phyloP scores from a whole-genome alignment of 2,888 invertebrate species.

The Ophion ellenae region DNA sequence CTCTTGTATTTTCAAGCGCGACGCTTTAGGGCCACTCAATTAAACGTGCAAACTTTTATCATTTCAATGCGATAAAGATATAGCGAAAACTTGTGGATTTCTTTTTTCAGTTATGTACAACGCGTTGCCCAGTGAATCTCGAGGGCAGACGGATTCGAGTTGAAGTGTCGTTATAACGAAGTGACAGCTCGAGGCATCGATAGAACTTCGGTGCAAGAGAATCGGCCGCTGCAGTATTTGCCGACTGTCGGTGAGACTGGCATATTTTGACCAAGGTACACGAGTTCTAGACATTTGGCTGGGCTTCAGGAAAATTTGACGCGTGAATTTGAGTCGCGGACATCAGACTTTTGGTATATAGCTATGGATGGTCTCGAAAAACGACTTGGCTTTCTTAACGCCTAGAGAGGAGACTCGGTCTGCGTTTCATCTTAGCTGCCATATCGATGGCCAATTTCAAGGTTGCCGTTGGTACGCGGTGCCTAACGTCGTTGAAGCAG shows the following conservation, averaged over 20 bases:
- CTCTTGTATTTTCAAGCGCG: slow-evolving; percentile 14
- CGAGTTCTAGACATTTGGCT: neutral
- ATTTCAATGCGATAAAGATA: neutral
- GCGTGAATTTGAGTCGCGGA: neutral
- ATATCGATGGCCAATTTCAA: slow-evolving; percentile 29
- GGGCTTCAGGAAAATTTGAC: neutral
- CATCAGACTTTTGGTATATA: neutral
- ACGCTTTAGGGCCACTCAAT: slow-evolving; percentile 8
- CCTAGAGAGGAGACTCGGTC: slow-evolving; percentile 10
- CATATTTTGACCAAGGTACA: neutral
- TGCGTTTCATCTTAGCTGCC: slow-evolving; percentile 3
- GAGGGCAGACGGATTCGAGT: neutral
- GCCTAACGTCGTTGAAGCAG: slow-evolving; percentile 28
- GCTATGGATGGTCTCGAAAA: neutral
- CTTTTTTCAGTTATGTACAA: neutral
- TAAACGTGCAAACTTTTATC: slow-evolving; percentile 24
- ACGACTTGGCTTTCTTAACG: slow-evolving; percentile 9
- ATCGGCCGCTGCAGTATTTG: neutral
- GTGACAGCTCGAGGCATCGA: neutral
- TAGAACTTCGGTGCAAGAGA: no score
- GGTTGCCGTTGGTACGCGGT: slow-evolving; percentile 22
- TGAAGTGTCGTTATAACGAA: neutral
- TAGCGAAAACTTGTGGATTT: neutral
- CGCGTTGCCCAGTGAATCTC: neutral
- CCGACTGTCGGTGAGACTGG: neutral